A percentile compares a stretch with the other conserved stretches of the same genome.
Evolutionary conservation across 2,888 invertebrate genomes (phyloP).

Genomic region (Epicampocera succincta): DNA sequence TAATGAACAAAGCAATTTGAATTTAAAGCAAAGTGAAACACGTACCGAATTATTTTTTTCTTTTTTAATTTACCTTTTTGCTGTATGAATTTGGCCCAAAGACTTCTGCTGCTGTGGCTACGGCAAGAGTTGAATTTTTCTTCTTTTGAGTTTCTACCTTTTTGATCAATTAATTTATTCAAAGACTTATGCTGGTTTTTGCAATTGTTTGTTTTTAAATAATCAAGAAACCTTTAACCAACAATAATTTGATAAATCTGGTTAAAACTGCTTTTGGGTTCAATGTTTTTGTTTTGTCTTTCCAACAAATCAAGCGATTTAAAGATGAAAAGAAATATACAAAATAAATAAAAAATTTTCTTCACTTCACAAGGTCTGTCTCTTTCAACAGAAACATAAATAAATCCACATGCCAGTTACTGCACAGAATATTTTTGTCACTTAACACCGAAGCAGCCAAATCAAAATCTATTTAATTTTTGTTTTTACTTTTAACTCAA

Average conservation of each 20-base stretch:
- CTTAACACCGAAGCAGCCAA: no score
- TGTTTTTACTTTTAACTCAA: conserved; percentile 17
- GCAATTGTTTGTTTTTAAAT: conserved; percentile 12
- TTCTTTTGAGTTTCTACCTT: not conserved
- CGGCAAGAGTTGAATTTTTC: not conserved
- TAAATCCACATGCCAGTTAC: no score
- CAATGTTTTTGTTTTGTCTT: conserved; percentile 16
- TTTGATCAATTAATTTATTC: conserved; percentile 15
- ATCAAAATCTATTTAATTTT: not conserved
- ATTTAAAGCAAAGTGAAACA: no score
- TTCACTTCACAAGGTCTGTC: not conserved
- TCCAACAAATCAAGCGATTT: conserved; percentile 3
- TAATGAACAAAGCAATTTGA: no score
- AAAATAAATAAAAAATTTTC: not conserved
- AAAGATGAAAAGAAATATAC: not conserved
- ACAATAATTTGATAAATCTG: conserved; percentile 44
- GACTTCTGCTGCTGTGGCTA: no score
- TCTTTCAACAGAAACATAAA: no score
- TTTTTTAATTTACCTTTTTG: no score
- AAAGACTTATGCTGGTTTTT: conserved; percentile 38
- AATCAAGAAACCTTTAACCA: conserved; percentile 51
- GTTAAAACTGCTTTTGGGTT: conserved; percentile 52
- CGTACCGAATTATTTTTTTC: no score
- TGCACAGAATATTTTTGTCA: no score
- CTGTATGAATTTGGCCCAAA: no score